Conservation (phyloP, 1,140 invertebrate species). For the Hermetia illucens region DNA sequence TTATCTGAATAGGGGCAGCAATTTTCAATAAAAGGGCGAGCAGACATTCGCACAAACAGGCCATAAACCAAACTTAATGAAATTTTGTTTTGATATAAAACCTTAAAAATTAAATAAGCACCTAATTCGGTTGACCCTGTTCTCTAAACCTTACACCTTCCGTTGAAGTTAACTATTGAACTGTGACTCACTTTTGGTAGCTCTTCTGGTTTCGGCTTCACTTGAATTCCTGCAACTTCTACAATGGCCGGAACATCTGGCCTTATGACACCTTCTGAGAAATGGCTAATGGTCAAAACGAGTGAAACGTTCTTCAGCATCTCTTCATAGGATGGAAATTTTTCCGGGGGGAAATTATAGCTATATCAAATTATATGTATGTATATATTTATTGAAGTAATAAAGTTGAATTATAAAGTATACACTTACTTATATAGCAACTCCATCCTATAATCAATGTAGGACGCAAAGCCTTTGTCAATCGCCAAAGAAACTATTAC, state of each 20-base stretch:
- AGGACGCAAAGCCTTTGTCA: slow-evolving; percentile 1
- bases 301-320: slow-evolving; percentile 15
- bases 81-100: too few relatives aligned
- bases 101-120: too few relatives aligned
- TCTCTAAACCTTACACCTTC: too few relatives aligned
- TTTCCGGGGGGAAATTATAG: slow-evolving; percentile 12
- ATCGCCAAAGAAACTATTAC: background rate
- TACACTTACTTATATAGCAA: slow-evolving; percentile 11
- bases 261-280: slow-evolving; percentile 19
- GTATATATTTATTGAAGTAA: too few relatives aligned
- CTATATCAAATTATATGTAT: too few relatives aligned
- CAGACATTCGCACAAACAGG: too few relatives aligned
- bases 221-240: slow-evolving; percentile 30
- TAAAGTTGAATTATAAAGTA: background rate
- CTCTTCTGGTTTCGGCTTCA: slow-evolving; percentile 19
- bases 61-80: too few relatives aligned
- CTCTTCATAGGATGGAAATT: slow-evolving; percentile 15
- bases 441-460: slow-evolving; percentile 1
- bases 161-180: too few relatives aligned
- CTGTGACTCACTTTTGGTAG: slow-evolving; percentile 20
- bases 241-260: slow-evolving; percentile 27
- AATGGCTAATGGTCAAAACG: slow-evolving; percentile 19
- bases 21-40: too few relatives aligned
- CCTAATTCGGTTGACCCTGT: too few relatives aligned
- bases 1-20: too few relatives aligned